Base-by-base conservation (phyloP, 2,888 invertebrate species). In the Galerucella pusilla region DNA sequence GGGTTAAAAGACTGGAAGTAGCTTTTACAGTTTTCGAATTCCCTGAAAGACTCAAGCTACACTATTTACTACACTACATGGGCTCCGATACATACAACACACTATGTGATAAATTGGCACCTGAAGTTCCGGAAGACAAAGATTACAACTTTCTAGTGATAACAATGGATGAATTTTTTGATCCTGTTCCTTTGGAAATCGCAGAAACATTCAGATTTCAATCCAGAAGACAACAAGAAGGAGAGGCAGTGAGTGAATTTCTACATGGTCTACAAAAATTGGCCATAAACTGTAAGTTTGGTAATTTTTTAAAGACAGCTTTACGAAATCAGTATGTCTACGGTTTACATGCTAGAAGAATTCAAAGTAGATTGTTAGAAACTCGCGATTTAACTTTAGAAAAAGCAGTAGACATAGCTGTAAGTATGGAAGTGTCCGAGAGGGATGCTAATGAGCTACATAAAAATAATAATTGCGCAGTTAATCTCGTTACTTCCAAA, bases 141-240 rank as follows among this genome's bases (percentile, higher is more conserved):
- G 12, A 60, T 6, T 75, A 73, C 49, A 35, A 66, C 6, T 61
- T 71, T 16, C 6, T 77, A 16, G 66, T 75, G 9, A 67, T 71
- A 1, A 10, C 49, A 4, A 46, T 46, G 46, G 11, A 46, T 46
- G 3, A 46, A 11, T 46, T 46, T 46, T 46, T 46, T 46, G 54
- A 54, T 10, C 68, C 68, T 35, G 42, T 59, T 45, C 46, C 45
- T 9, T 35, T 59, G 28, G 60, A 68, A 45, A 57, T 59, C 42
- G 42, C 81, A 35, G 81, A 82, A 68, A 81, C 74, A 28, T 82
- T 78, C 67, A 71, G 80, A 25, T 82, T 83, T 69, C 76, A 77
- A 25, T 77, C 79, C 16, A 75, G 81, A 12, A 79, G 79, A 64
- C 81, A 83, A 63, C 67, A 72, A 2, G 79, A 81, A 49, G 79